These are phyloP conservation scores for Poecilia latipinna DNA, from an alignment of 2,113 vertebrate species.

Conservation along the genomic window DNA sequence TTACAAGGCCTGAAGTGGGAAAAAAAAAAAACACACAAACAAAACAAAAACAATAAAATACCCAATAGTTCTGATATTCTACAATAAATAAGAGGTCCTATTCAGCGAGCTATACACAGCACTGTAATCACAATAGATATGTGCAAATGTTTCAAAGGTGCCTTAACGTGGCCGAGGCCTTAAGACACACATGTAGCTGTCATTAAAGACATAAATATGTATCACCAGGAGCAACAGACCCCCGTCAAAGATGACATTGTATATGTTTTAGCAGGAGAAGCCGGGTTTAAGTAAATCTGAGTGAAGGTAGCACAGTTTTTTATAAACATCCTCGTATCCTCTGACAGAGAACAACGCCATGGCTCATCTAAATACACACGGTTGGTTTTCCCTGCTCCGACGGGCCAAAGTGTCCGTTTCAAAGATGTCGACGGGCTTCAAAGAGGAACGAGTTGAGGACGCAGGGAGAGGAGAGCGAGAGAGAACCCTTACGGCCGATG, in stretches of 20 bases:
- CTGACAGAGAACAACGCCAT: background rate
- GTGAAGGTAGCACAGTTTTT: background rate
- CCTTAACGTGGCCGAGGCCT: constrained; percentile 22
- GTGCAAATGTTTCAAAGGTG: constrained; percentile 56
- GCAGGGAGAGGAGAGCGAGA: background rate
- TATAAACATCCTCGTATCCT: background rate
- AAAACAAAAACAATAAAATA: constrained; percentile 13
- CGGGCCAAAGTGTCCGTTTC: constrained; percentile 10
- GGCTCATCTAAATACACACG: background rate
- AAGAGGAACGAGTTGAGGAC: constrained; percentile 27
- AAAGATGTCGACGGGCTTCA: constrained; percentile 25
- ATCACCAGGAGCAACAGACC: constrained; percentile 7
- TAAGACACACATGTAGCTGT: constrained; percentile 50
- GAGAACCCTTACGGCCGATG: constrained; percentile 65
- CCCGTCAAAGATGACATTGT: background rate
- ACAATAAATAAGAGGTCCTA: constrained; percentile 57
- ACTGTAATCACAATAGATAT: constrained; percentile 49
- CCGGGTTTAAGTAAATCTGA: background rate
- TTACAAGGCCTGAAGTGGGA: constrained; percentile 9
- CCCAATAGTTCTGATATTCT: constrained; percentile 29
- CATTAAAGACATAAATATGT: constrained; percentile 34
- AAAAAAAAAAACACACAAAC: background rate
- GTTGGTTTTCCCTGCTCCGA: constrained; percentile 9
- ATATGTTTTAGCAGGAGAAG: background rate
- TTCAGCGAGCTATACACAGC: constrained; percentile 33